Conservation (phyloP, 2,113 vertebrate species). For the Bos indicus region DNA sequence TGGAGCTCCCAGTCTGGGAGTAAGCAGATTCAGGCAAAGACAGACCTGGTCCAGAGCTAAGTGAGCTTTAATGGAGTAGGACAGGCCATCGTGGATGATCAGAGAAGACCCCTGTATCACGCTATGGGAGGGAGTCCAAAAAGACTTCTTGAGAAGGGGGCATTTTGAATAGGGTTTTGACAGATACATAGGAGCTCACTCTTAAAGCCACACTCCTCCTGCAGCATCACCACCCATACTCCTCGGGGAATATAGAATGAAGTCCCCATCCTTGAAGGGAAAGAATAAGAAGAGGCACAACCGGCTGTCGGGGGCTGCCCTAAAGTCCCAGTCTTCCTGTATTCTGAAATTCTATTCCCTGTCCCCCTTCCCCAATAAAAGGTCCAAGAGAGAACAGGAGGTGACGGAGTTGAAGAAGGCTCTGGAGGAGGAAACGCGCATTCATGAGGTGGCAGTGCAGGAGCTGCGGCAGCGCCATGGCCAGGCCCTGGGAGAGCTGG, state of each 20-base stretch:
- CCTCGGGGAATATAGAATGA: not conserved
- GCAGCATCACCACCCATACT: not conserved
- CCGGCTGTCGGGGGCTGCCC: not conserved
- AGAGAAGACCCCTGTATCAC: not conserved
- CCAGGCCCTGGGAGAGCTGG: slow-evolving; percentile 83
- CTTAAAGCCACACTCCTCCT: not conserved
- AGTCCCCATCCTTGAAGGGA: not conserved
- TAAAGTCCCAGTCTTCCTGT: not conserved
- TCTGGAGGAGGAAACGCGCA: slow-evolving; percentile 87
- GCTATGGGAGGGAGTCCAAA: not conserved
- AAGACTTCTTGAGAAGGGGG: not conserved
- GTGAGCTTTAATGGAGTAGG: fast-evolving
- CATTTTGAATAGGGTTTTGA: not conserved
- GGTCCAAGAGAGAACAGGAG: slow-evolving; percentile 91
- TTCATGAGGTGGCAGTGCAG: slow-evolving; percentile 86
- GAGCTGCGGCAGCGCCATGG: slow-evolving; percentile 89
- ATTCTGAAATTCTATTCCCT: not conserved
- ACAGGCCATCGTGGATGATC: not conserved
- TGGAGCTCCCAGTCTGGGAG: not conserved
- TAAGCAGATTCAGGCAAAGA: not conserved
- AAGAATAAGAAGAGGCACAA: too few relatives aligned
- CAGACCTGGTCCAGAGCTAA: not conserved
- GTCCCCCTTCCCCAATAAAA: slow-evolving; percentile 24
- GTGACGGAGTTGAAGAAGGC: slow-evolving; percentile 88
- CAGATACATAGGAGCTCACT: not conserved